These are phyloP conservation scores for Zeuzera pyrina DNA, from an alignment of 2,888 invertebrate genomes.

Conservation along the genomic window DNA sequence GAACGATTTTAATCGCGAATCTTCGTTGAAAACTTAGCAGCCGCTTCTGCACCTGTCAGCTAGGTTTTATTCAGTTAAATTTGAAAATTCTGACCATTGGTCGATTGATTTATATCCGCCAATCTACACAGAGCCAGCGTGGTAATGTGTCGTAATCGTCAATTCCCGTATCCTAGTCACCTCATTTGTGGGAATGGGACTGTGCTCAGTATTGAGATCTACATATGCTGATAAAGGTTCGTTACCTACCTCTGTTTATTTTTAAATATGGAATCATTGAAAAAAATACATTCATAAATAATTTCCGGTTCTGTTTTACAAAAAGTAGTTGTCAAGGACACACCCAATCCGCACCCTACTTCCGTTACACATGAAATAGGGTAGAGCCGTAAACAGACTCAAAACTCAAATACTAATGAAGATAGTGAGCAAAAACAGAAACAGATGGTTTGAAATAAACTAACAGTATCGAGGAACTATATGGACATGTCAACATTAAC, in stretches of 20 bases:
- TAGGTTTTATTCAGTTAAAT: too few relatives aligned
- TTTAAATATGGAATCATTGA: neutral
- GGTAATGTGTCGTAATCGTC: too few relatives aligned
- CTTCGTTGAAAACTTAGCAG: too few relatives aligned
- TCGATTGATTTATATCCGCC: neutral
- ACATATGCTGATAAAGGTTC: too few relatives aligned
- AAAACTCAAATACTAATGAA: too few relatives aligned
- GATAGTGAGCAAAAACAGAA: slow-evolving; percentile 42
- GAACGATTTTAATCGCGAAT: too few relatives aligned
- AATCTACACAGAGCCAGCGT: neutral
- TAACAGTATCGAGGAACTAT: neutral
- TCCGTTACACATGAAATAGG: slow-evolving; percentile 57
- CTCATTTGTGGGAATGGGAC: too few relatives aligned
- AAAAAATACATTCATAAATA: slow-evolving; percentile 34
- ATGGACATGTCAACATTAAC: slow-evolving; percentile 14
- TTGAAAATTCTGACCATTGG: neutral
- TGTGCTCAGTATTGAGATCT: too few relatives aligned
- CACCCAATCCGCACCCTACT: slow-evolving; percentile 58
- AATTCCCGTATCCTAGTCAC: too few relatives aligned
- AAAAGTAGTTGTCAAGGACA: slow-evolving; percentile 45
- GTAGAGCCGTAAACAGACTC: slow-evolving; percentile 29
- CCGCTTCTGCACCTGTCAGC: too few relatives aligned
- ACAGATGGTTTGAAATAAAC: slow-evolving; percentile 26
- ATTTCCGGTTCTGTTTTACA: slow-evolving; percentile 48
- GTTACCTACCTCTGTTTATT: too few relatives aligned